Conservation (phyloP, 2,797 vertebrate species). For the Mus caroli region DNA sequence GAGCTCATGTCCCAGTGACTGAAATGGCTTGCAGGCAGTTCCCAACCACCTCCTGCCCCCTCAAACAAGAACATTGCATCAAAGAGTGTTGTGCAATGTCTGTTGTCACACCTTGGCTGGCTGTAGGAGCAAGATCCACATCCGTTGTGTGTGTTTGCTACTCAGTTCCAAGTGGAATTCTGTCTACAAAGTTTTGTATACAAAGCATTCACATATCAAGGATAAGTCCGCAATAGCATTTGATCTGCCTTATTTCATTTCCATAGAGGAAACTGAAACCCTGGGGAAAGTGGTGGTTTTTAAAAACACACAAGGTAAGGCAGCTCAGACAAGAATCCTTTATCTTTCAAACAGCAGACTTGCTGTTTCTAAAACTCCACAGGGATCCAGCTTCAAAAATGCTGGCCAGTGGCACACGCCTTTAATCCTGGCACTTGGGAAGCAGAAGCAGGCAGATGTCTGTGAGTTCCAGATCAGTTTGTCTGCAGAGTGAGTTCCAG, state of each 20-base stretch:
- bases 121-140: constrained; percentile 6
- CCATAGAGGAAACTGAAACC: neutral
- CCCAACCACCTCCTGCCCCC: constrained; percentile 56
- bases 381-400: neutral
- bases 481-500: neutral
- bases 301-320: neutral
- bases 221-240: neutral
- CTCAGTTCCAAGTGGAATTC: neutral
- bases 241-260: neutral
- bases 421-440: neutral
- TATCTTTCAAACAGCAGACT: neutral
- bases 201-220: neutral
- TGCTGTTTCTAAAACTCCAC: neutral
- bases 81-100: neutral
- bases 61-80: constrained; percentile 66
- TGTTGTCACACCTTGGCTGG: constrained; percentile 45
- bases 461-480: neutral
- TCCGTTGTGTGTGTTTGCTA: constrained; percentile 49
- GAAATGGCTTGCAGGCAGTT: constrained; percentile 73
- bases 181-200: neutral
- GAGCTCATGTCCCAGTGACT: constrained; percentile 76
- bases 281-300: neutral
- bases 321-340: neutral
- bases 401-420: neutral
- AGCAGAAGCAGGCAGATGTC: neutral